These are phyloP conservation scores for Archocentrus centrarchus DNA, from an alignment of 2,113 vertebrate genomes.

Conservation along the genomic window DNA sequence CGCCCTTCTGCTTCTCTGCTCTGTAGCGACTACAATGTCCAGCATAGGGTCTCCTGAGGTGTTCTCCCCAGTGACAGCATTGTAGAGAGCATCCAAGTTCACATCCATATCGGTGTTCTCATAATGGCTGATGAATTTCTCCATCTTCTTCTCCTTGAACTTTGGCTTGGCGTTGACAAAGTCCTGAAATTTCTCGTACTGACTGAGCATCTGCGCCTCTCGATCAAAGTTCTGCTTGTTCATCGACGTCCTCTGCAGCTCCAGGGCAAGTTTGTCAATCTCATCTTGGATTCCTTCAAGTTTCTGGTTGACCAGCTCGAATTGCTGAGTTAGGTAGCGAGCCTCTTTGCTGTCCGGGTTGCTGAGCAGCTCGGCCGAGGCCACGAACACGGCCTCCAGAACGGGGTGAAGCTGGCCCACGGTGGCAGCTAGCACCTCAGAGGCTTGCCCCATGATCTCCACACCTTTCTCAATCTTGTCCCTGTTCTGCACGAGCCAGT, in stretches of 20 bases:
- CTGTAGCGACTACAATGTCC: conserved; percentile 70
- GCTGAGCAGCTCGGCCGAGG: conserved; percentile 78
- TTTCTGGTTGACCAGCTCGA: conserved; percentile 77
- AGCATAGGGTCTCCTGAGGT: conserved; percentile 74
- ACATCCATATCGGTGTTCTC: conserved; percentile 78
- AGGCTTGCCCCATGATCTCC: conserved; percentile 82
- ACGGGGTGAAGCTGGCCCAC: conserved; percentile 84
- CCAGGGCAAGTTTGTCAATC: conserved; percentile 76
- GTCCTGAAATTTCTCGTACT: conserved; percentile 85
- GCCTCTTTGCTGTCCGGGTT: conserved; percentile 81
- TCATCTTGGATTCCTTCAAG: conserved; percentile 79
- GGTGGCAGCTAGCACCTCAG: conserved; percentile 80
- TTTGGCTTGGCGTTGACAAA: conserved; percentile 81
- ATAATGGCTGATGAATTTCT: conserved; percentile 82
- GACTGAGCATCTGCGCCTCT: conserved; percentile 82
- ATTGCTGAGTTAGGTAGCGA: conserved; percentile 78
- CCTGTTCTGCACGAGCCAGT: conserved; percentile 82
- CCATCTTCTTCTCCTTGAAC: conserved; percentile 81
- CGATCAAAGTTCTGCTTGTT: conserved; percentile 84
- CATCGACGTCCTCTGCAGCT: conserved; percentile 73
- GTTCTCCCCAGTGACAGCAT: conserved; percentile 75
- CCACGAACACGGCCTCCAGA: conserved; percentile 82
- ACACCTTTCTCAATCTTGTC: conserved; percentile 83
- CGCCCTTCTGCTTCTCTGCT: conserved; percentile 75
- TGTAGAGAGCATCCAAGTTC: conserved; percentile 82